Evolutionary conservation across 2,888 invertebrate genomes (phyloP).

Genomic region (Melieria omissa): DNA sequence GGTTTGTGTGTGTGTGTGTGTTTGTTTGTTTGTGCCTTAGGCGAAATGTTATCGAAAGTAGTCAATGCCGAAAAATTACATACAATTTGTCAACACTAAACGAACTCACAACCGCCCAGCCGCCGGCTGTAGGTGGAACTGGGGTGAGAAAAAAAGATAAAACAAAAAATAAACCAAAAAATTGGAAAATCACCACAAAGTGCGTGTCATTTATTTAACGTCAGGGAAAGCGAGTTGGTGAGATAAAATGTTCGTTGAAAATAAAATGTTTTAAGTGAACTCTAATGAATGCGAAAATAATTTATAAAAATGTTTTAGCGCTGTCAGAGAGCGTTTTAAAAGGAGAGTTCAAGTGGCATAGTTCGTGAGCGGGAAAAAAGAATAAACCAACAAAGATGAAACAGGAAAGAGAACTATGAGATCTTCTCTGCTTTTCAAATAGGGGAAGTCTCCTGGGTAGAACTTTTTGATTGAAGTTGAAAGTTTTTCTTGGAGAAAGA

Average conservation of each 20-base stretch:
- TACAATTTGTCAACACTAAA: constrained; percentile 34
- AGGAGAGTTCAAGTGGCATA: too few species aligned
- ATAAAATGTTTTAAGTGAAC: constrained; percentile 25
- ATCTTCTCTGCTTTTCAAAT: too few species aligned
- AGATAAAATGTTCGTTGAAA: background rate
- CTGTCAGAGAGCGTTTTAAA: too few species aligned
- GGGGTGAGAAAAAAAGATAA: constrained; percentile 10
- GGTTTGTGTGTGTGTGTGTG: background rate
- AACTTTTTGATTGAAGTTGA: too few species aligned
- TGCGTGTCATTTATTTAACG: constrained; percentile 24
- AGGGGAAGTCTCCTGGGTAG: too few species aligned
- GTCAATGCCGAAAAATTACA: constrained; percentile 34
- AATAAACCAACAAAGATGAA: too few species aligned
- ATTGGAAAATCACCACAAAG: constrained; percentile 20
- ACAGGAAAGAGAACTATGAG: too few species aligned
- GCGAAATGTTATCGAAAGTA: constrained; percentile 12
- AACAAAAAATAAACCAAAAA: constrained; percentile 13
- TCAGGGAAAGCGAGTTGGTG: too few species aligned
- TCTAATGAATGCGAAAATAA: constrained; percentile 30
- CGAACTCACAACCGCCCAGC: background rate
- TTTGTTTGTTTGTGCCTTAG: background rate
- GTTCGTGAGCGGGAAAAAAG: too few species aligned
- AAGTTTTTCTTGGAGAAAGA: too few species aligned
- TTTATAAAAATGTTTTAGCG: constrained; percentile 2
- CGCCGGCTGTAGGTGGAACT: background rate